These are phyloP conservation scores for Rapana venosa DNA, from an alignment of 2,888 invertebrate genomes.

Conservation along the genomic window DNA sequence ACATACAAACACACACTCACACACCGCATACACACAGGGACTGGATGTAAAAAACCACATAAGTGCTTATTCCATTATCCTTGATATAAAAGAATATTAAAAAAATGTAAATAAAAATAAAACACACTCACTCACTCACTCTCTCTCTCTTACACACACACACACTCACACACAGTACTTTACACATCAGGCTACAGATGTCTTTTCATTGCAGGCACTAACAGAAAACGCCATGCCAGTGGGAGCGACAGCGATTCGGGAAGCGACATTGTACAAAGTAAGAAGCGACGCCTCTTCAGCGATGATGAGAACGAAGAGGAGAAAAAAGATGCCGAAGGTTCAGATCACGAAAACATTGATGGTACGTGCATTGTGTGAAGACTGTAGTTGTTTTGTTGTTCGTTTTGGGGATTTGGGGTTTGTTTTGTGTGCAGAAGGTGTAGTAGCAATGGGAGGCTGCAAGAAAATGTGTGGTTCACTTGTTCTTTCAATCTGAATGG, in stretches of 20 bases:
- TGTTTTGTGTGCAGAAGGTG: not conserved
- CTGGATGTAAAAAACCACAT: too few species aligned
- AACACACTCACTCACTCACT: not conserved
- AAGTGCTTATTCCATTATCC: too few species aligned
- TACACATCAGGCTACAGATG: too few species aligned
- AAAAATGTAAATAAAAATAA: too few species aligned
- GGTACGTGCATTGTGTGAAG: not conserved
- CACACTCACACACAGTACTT: not conserved
- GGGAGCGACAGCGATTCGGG: slow-evolving; percentile 48
- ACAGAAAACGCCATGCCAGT: slow-evolving; percentile 46
- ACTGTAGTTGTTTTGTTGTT: not conserved
- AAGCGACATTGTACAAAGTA: slow-evolving; percentile 57
- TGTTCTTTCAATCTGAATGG: too few species aligned
- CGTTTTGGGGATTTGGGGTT: not conserved
- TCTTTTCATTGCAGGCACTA: not conserved
- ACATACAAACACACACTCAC: not conserved
- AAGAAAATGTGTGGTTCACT: too few species aligned
- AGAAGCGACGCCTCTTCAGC: slow-evolving; percentile 53
- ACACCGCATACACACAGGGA: not conserved
- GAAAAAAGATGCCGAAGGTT: slow-evolving; percentile 52
- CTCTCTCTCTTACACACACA: not conserved
- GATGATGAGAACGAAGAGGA: slow-evolving; percentile 58
- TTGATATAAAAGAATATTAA: too few species aligned
- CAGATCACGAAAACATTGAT: slow-evolving; percentile 17
- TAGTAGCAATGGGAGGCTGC: too few species aligned